A percentile compares a stretch with the other conserved stretches of the same genome.
These are phyloP conservation scores for Hoplias malabaricus DNA, from an alignment of 2,113 vertebrate genomes.

Conservation along the genomic window DNA sequence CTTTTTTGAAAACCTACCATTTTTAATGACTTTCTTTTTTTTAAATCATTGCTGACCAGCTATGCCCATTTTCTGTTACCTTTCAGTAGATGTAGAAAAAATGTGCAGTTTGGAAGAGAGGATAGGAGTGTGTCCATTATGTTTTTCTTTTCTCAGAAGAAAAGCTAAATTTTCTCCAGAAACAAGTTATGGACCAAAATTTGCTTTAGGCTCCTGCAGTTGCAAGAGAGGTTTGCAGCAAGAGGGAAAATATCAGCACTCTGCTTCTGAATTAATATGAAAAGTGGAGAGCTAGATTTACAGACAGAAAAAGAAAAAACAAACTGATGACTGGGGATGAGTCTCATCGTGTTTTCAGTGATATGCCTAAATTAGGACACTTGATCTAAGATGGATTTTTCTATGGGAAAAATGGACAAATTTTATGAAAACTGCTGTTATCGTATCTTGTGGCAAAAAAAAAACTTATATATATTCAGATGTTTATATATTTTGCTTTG, in stretches of 20 bases:
- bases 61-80: neutral
- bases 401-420: neutral
- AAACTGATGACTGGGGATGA: neutral
- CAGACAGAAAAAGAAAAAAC: neutral
- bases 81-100: neutral
- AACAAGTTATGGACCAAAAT: conserved; percentile 53
- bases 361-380: neutral
- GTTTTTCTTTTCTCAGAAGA: conserved; percentile 8
- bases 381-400: neutral
- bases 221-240: neutral
- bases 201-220: conserved; percentile 26
- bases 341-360: neutral
- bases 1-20: neutral
- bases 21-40: neutral
- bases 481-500: too few relatives aligned
- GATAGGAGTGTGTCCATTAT: neutral
- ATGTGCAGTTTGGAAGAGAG: neutral
- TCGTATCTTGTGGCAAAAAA: too few relatives aligned
- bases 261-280: neutral
- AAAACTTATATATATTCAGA: too few relatives aligned
- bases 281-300: neutral
- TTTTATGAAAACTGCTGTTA: too few relatives aligned
- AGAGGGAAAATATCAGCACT: conserved; percentile 1
- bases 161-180: conserved; percentile 9
- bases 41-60: neutral